Evolutionary conservation across 2,797 vertebrate species (phyloP), one percentile per base, ranked within the genome.

Genomic region (Babyrousa celebensis): DNA sequence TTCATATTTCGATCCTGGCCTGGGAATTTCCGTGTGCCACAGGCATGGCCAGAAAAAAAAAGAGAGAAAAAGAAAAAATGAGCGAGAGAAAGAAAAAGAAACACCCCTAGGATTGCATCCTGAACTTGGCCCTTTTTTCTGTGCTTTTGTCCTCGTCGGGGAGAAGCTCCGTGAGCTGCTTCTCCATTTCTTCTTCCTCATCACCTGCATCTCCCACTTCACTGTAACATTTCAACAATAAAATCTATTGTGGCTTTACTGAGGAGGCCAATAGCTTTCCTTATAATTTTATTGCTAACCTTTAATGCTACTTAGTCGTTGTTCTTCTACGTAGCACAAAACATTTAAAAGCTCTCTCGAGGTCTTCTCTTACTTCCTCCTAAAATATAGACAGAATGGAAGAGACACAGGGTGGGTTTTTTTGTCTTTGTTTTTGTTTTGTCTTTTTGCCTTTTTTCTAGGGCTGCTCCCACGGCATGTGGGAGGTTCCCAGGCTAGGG

Each of bases 311-410:
- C 43, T 52, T 79, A 43, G 27, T 92, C 27, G 40, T 52, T 83
- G 88, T 94, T 83, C 70, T 96, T 79, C 27, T 72, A 54, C 43
- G 43, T 63, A 88, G 36, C 52, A 92, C 58, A 68, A 79, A 70
- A 68, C 60, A 65, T 27, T 82, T 40, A 54, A 65, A 40, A 74
- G 36, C 72, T 92, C 23, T 60, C 5, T 32, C 75, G 48, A 29
- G 52, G 29, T 71, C 5, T 84, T 16, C 10, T 90, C 93, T 85
- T 52, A 68, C 77, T 82, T 89, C 80, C 74, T 80, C 9, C 29
- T 17, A 11, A 80, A 85, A 20, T 65, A 10, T 20, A 75, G 79
- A 25, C 36, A 2, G 63, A 23, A 36, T 71, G 25, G 68, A 56
- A 96, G 63, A 8, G 40, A 92, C 8, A 36, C 36, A 36, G 36